phyloP scores from a whole-genome alignment of 2,113 vertebrate genomes.

The Gallinago jamesoni region DNA sequence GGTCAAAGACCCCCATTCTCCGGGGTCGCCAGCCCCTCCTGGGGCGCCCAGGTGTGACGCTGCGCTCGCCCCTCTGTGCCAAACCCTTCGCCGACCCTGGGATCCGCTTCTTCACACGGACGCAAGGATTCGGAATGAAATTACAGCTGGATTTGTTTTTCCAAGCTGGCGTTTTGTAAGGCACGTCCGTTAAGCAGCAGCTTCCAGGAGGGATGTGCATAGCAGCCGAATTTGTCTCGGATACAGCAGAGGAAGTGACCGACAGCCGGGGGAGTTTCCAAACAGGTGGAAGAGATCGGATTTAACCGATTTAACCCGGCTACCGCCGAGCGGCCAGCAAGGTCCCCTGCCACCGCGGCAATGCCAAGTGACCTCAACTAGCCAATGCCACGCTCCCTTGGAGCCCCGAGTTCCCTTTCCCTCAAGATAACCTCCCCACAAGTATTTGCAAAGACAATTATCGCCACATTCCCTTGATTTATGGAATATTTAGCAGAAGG shows the following conservation, averaged over 20 bases:
- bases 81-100: neutral
- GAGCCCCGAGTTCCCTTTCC: neutral
- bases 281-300: constrained; percentile 31
- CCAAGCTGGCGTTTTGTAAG: neutral
- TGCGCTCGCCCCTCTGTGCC: neutral
- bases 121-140: neutral
- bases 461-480: rapidly evolving
- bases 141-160: neutral
- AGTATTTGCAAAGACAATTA: neutral
- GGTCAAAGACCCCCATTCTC: neutral
- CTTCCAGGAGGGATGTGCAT: neutral
- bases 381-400: neutral
- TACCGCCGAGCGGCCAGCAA: neutral
- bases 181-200: neutral
- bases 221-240: neutral
- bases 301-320: neutral
- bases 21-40: neutral
- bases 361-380: neutral
- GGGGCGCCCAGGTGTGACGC: neutral
- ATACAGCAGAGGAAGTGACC: constrained; percentile 39
- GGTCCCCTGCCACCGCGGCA: neutral
- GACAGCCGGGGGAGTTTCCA: neutral
- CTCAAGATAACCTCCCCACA: neutral
- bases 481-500: neutral
- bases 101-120: neutral